phyloP scores from a whole-genome alignment of 2,113 vertebrate species.

The Zapornia atra region DNA sequence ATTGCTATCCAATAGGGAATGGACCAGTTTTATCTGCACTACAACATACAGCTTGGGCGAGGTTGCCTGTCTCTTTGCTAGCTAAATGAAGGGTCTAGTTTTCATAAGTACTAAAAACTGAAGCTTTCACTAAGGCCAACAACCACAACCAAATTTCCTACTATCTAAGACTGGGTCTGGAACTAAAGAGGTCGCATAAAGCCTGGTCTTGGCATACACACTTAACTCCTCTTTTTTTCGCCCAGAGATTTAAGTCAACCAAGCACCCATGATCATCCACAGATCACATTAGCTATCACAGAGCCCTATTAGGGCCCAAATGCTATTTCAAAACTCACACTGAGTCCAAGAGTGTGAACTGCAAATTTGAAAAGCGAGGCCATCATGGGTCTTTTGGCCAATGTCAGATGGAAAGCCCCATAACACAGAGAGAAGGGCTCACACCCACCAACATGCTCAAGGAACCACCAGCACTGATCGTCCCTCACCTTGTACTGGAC shows the following conservation, averaged over 20 bases:
- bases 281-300: neutral
- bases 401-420: neutral
- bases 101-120: neutral
- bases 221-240: too few relatives aligned
- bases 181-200: neutral
- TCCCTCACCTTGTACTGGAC: neutral
- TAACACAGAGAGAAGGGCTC: neutral
- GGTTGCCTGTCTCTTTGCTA: neutral
- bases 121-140: neutral
- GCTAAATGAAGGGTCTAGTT: neutral
- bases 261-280: neutral
- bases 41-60: rapidly evolving
- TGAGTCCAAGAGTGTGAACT: neutral
- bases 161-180: neutral
- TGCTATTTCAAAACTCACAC: neutral
- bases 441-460: neutral
- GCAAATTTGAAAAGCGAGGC: neutral
- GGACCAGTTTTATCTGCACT: neutral
- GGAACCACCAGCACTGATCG: rapidly evolving
- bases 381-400: neutral
- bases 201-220: neutral
- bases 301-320: neutral
- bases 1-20: neutral
- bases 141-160: neutral
- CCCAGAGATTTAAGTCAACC: neutral